Evolutionary conservation across 2,113 vertebrate genomes (phyloP), one percentile per base, ranked within the genome.

Genomic region (Amia ocellicauda): DNA sequence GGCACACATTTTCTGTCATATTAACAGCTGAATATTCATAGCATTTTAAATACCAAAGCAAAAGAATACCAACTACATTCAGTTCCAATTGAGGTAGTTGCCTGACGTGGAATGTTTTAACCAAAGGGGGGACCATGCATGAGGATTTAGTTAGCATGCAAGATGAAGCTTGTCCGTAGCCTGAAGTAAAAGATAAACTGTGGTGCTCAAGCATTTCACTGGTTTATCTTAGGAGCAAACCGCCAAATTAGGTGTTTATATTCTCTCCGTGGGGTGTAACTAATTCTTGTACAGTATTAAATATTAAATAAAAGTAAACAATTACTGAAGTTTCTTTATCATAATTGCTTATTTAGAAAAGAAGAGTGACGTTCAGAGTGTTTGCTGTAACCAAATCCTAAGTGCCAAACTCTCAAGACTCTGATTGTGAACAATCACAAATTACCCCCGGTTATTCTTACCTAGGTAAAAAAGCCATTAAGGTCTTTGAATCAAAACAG

Each of bases 101-200:
- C 65, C 61, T 67, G 29, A 68, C 73, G 73, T 73, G 70, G 66
- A 56, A 56, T 45, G 55, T 52, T 62, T 70, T 56, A 69, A 51
- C 63, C 71, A 58, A 54, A 77, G 69, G 62, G 54, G 60, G 60
- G 53, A 56, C 3, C 54, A 40, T 27, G 50, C 22, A 63, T 70
- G 52, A 64, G 68, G 68, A 64, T 81, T 78, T 66, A 82, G 78
- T 85, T 76, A 79, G 75, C 69, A 85, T 83, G 78, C 83, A 83
- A 71, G 74, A 82, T 75, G 68, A 55, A 71, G 64, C 79, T 79
- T 76, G 77, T 75, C 78, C 78, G 29, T 62, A 80, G 76, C 78
- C 84, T 74, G 58, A 63, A 69, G 54, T 73, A 72, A 80, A 71
- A 74, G 7, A 56, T 3, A 36, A 69, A 36, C 24, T 64, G 68